Evolutionary conservation across 2,113 vertebrate genomes (phyloP).

Genomic region (Fulica atra): DNA sequence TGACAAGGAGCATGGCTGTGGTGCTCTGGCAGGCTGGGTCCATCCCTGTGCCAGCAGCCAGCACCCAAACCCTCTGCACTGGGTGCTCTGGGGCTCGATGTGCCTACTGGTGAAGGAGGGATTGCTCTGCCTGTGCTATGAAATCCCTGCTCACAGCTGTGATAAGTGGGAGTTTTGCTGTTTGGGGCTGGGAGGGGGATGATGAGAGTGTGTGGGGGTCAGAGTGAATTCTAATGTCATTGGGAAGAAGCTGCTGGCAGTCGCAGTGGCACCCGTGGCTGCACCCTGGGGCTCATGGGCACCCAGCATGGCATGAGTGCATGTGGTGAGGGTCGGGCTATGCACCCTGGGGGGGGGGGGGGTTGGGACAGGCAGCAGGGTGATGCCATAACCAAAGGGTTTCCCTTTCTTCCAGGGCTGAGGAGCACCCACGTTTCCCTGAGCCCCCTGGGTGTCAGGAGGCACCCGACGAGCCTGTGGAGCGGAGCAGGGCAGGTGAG

Average conservation of each 20-base stretch:
- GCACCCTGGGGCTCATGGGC: fast-evolving
- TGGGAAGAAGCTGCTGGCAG: background rate
- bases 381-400: background rate
- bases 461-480: background rate
- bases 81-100: background rate
- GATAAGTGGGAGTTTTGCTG: background rate
- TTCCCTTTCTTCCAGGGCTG: slow-evolving; percentile 16
- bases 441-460: background rate
- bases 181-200: background rate
- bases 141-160: background rate
- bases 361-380: too few relatives aligned
- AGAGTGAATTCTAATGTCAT: background rate
- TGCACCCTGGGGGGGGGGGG: too few relatives aligned
- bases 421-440: background rate
- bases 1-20: fast-evolving
- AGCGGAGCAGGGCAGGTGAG: slow-evolving; percentile 52
- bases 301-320: fast-evolving
- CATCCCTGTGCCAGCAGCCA: too few relatives aligned
- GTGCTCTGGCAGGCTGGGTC: background rate
- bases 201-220: background rate
- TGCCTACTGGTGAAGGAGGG: background rate
- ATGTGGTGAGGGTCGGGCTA: fast-evolving
- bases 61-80: background rate
- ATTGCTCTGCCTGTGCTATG: background rate
- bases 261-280: background rate